A percentile compares a stretch with the other conserved stretches of the same genome.
Evolutionary conservation across 2,113 vertebrate species (phyloP).

Genomic region (Tauraco erythrolophus): DNA sequence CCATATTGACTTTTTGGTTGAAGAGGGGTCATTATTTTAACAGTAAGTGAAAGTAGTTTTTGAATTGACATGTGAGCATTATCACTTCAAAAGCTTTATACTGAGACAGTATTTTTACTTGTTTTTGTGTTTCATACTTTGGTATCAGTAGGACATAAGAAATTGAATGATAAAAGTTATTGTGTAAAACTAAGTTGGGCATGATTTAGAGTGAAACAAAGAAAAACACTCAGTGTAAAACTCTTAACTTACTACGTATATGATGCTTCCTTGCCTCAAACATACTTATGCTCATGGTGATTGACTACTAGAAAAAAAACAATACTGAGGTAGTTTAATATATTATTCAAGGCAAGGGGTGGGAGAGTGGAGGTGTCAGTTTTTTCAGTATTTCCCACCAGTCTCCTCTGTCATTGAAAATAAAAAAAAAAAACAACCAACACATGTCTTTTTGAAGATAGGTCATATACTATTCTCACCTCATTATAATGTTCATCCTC

Average conservation of each 20-base stretch:
- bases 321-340: not conserved
- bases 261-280: not conserved
- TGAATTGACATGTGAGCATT: not conserved
- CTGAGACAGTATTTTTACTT: not conserved
- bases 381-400: not conserved
- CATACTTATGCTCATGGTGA: not conserved
- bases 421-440: not conserved
- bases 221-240: not conserved
- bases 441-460: not conserved
- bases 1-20: not conserved
- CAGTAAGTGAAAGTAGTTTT: not conserved
- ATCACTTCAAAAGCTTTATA: not conserved
- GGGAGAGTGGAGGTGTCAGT: fast-evolving
- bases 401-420: not conserved
- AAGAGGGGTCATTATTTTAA: not conserved
- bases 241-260: not conserved
- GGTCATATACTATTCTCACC: not conserved
- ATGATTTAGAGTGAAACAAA: not conserved
- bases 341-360: not conserved
- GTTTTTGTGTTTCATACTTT: not conserved
- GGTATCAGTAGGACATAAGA: not conserved
- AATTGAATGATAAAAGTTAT: fast-evolving
- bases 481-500: not conserved
- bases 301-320: not conserved
- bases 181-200: not conserved